Evolutionary conservation across 1,140 invertebrate genomes (phyloP).

Genomic region (Hyles vespertilio): DNA sequence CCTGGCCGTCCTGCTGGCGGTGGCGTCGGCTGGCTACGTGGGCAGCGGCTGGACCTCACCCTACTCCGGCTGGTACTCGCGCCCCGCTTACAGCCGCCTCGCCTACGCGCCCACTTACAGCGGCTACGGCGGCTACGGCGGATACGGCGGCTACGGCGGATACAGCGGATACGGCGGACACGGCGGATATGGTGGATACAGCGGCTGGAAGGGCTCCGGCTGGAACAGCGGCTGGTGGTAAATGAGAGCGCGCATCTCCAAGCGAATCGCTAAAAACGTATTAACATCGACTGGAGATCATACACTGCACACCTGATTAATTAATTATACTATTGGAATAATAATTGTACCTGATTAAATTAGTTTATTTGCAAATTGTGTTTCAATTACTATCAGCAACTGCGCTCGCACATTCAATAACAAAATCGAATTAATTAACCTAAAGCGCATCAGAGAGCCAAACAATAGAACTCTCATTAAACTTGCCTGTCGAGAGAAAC

Average conservation of each 20-base stretch:
- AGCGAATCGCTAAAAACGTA: background rate
- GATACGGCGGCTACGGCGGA: slow-evolving; percentile 17
- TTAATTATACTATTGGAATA: background rate
- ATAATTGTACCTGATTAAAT: slow-evolving; percentile 2
- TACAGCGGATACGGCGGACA: slow-evolving; percentile 21
- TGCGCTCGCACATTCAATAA: too few relatives aligned
- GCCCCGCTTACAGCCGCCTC: background rate
- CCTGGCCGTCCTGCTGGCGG: slow-evolving; percentile 16
- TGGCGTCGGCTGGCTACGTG: slow-evolving; percentile 33
- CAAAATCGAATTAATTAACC: too few relatives aligned
- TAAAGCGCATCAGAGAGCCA: too few relatives aligned
- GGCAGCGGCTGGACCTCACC: slow-evolving; percentile 25
- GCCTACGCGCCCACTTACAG: slow-evolving; percentile 6
- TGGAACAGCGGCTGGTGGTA: slow-evolving; percentile 8
- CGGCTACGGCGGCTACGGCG: slow-evolving; percentile 12
- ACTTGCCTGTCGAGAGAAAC: too few relatives aligned
- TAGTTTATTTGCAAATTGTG: background rate
- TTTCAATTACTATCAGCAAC: too few relatives aligned
- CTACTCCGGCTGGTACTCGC: slow-evolving; percentile 14
- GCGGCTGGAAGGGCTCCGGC: slow-evolving; percentile 1
- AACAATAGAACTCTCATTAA: too few relatives aligned
- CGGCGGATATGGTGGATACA: slow-evolving; percentile 32
- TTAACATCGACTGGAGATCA: background rate
- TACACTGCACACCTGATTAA: background rate
- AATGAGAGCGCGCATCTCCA: background rate